These are phyloP conservation scores for Falcaria lacertinaria DNA, from an alignment of 2,888 invertebrate genomes.

Conservation along the genomic window DNA sequence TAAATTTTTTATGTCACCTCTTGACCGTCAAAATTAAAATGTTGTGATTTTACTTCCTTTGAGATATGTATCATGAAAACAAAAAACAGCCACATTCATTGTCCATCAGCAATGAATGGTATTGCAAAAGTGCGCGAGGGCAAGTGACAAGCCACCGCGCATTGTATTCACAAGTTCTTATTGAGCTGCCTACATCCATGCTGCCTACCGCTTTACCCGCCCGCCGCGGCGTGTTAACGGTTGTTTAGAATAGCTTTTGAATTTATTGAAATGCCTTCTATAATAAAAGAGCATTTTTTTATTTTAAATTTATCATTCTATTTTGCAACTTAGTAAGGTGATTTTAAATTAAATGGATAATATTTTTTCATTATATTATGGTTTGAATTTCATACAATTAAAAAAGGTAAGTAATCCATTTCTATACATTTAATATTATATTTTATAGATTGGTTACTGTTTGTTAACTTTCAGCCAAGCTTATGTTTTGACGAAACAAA, in stretches of 20 bases:
- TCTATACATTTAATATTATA: no score
- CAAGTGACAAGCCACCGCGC: conserved; percentile 69
- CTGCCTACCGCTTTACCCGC: conserved; percentile 8
- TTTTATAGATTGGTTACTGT: no score
- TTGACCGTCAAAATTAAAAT: not conserved
- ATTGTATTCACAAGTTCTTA: conserved; percentile 55
- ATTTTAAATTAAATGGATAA: no score
- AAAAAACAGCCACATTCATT: conserved; percentile 43
- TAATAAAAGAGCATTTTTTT: not conserved
- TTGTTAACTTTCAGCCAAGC: no score
- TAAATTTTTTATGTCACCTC: not conserved
- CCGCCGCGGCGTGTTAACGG: conserved; percentile 11
- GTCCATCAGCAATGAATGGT: conserved; percentile 66
- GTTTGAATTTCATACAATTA: no score
- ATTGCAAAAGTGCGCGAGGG: conserved; percentile 54
- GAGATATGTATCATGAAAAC: conserved; percentile 1
- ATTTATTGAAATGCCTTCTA: not conserved
- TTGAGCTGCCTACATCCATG: conserved; percentile 48
- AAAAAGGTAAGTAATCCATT: no score
- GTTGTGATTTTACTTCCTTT: not conserved
- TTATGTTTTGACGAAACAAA: no score
- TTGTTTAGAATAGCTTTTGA: not conserved
- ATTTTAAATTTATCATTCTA: no score
- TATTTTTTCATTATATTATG: no score
- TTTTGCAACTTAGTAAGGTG: no score